Evolutionary conservation across 2,113 vertebrate genomes (phyloP).

Genomic region (Loxodonta africana): DNA sequence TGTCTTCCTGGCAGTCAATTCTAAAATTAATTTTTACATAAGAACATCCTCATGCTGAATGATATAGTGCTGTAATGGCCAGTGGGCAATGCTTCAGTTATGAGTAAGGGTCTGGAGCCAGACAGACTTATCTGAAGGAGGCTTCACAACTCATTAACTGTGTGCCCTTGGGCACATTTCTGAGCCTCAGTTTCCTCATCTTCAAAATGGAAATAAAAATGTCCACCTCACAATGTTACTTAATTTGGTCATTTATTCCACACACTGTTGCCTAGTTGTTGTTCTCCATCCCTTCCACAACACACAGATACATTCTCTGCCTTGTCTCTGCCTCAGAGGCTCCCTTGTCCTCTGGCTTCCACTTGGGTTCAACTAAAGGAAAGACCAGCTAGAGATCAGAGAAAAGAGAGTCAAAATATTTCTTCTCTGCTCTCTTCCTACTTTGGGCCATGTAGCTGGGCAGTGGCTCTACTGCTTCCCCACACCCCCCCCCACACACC

Average conservation of each 20-base stretch:
- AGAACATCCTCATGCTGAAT: not conserved
- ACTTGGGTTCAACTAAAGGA: too few species aligned
- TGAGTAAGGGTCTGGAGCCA: not conserved
- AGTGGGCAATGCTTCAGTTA: not conserved
- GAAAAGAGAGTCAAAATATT: too few species aligned
- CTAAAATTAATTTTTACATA: constrained; percentile 16
- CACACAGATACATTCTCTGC: too few species aligned
- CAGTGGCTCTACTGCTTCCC: too few species aligned
- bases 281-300: too few species aligned
- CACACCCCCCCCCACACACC: too few species aligned
- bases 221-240: not conserved
- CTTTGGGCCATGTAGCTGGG: too few species aligned
- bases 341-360: too few species aligned
- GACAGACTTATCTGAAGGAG: not conserved
- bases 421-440: too few species aligned
- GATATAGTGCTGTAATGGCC: not conserved
- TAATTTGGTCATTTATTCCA: constrained; percentile 35
- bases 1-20: not conserved
- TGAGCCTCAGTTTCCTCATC: not conserved
- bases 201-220: not conserved
- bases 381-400: too few species aligned
- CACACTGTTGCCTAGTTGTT: not conserved
- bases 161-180: not conserved
- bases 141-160: too few species aligned
- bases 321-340: too few species aligned